Evolutionary conservation across 2,113 vertebrate genomes (phyloP).

Genomic region (Barnardius zonarius): DNA sequence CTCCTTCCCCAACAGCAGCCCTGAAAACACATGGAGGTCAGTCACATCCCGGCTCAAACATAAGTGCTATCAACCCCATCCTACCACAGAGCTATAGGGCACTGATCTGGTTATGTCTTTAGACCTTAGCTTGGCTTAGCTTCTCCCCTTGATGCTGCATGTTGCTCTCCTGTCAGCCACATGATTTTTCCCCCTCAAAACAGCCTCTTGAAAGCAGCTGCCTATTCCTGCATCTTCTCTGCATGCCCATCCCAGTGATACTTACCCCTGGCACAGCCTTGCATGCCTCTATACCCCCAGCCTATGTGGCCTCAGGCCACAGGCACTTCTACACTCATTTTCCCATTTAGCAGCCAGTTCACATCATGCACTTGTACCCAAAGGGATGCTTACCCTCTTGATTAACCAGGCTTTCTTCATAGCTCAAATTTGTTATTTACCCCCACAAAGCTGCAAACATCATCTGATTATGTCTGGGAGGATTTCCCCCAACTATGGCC

Average conservation of each 20-base stretch:
- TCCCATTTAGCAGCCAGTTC: neutral
- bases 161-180: neutral
- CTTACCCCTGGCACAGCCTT: accelerated
- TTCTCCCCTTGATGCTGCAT: neutral
- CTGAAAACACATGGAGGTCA: neutral
- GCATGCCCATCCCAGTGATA: neutral
- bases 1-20: slow-evolving; percentile 76
- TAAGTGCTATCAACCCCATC: accelerated
- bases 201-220: neutral
- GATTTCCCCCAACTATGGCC: neutral
- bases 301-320: accelerated
- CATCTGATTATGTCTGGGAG: neutral
- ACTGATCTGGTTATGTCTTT: neutral
- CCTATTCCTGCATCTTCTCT: neutral
- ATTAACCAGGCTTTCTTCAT: neutral
- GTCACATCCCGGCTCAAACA: neutral
- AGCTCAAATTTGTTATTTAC: neutral
- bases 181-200: neutral
- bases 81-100: neutral
- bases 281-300: accelerated
- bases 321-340: neutral
- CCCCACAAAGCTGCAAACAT: neutral
- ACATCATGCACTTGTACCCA: neutral
- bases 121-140: neutral
- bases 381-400: neutral